Evolutionary conservation across 2,888 invertebrate genomes (phyloP).

Genomic region (Brenthis daphne): DNA sequence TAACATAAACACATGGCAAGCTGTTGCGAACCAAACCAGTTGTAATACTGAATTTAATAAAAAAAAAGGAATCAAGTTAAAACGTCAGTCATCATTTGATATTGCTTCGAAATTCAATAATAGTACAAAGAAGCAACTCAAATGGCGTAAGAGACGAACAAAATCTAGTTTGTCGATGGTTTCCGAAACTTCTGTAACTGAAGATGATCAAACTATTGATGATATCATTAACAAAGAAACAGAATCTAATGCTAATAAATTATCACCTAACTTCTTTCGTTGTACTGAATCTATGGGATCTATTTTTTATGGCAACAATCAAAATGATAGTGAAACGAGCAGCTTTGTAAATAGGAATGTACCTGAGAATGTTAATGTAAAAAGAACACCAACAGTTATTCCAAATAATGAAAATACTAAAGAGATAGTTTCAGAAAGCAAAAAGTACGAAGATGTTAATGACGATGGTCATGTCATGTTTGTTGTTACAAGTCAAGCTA

Average conservation of each 20-base stretch:
- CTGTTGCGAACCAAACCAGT: neutral
- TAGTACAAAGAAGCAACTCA: neutral
- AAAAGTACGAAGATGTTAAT: conserved; percentile 3
- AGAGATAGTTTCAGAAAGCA: neutral
- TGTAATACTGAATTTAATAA: neutral
- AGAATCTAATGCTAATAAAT: too few species aligned
- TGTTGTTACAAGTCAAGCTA: conserved; percentile 51
- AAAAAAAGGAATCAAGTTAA: neutral
- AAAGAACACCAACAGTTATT: neutral
- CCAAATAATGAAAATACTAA: neutral
- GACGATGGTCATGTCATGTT: conserved; percentile 52
- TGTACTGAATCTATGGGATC: neutral
- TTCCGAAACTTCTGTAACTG: conserved; percentile 3
- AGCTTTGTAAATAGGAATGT: neutral
- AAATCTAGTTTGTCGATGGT: conserved; percentile 2
- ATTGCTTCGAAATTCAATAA: neutral
- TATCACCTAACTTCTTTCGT: neutral
- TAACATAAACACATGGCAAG: neutral
- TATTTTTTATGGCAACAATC: neutral
- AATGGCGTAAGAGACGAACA: neutral
- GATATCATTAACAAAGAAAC: too few species aligned
- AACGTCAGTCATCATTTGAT: conserved; percentile 11
- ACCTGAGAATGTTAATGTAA: neutral
- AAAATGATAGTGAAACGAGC: neutral
- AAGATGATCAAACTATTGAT: neutral